Conservation (phyloP, 2,113 vertebrate species). For the Psilopsiagon aurifrons region DNA sequence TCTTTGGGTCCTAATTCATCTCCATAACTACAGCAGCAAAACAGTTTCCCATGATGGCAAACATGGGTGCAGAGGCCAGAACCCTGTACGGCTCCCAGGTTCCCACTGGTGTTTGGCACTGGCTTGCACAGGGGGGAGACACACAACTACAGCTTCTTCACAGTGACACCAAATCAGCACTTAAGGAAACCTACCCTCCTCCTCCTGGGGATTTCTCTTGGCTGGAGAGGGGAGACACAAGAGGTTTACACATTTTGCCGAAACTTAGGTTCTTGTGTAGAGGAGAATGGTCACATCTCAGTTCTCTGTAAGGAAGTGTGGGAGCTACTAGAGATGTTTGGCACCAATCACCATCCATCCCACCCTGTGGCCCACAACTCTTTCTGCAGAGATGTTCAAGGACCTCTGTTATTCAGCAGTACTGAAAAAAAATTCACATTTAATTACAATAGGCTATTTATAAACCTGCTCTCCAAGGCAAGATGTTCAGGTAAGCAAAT, state of each 20-base stretch:
- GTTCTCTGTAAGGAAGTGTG: background rate
- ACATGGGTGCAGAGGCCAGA: background rate
- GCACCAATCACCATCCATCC: background rate
- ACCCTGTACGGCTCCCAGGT: background rate
- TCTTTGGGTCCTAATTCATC: background rate
- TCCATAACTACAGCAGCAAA: background rate
- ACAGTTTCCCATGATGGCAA: background rate
- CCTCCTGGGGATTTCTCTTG: background rate
- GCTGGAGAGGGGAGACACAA: fast-evolving
- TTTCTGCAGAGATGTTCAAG: background rate
- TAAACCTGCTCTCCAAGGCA: background rate
- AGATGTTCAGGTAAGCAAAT: background rate
- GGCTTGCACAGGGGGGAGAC: fast-evolving
- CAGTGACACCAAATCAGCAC: background rate
- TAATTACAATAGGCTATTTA: background rate
- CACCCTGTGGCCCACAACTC: fast-evolving
- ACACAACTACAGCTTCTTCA: background rate
- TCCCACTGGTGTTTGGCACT: background rate
- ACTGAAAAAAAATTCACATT: background rate
- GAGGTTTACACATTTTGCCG: background rate
- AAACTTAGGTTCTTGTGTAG: fast-evolving
- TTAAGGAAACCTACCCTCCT: background rate
- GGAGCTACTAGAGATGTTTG: background rate
- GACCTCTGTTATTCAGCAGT: background rate
- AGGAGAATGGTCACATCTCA: background rate